Evolutionary conservation across 2,888 invertebrate genomes (phyloP), one percentile per base, ranked within the genome.

Genomic region (Danaus chrysippus): DNA sequence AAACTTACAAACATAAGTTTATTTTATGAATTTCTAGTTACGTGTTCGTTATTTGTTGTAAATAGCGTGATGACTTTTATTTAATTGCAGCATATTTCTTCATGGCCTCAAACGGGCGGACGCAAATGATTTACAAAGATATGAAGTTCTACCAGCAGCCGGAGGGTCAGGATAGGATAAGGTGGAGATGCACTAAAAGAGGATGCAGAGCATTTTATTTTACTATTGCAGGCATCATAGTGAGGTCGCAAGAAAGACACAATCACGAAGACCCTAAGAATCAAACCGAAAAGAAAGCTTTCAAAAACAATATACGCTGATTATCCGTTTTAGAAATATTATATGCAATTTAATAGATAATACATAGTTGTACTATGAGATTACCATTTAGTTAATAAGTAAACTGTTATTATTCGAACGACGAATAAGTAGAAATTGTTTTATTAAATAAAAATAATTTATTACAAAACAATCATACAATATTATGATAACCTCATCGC

Each of bases 161-260:
- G 0, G 76, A 75, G 42, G 71, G 70, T 9, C 59, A 59, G 10
- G 65, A 68, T n/a, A 75, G 73, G 42, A 64, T 75, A 0, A 68
- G 81, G 53, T 79, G 79, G 79, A 70, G 81, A 12, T 81, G 79
- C 43, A 78, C 78, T 0, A 78, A 76, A 13, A 59, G 78, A 15
- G 73, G 76, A 0, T 81, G 81, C 60, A 75, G 72, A 3, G 77
- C 81, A 0, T 77, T 68, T 19, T 76, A 73, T 42, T 74, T 71
- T 42, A 70, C 71, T 1, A 63, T 68, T 3, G 54, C 68, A 1
- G 77, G 75, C 3, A 49, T 65, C 1, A 66, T 78, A 10, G 70
- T 70, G 1, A 68, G 70, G 42, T 70, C 66, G 55, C 71, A 73
- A 15, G 73, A 75, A 42, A 17, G 56, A 0, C 76, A 76, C 58